phyloP scores from a whole-genome alignment of 2,113 vertebrate species.

The Lutjanus erythropterus region DNA sequence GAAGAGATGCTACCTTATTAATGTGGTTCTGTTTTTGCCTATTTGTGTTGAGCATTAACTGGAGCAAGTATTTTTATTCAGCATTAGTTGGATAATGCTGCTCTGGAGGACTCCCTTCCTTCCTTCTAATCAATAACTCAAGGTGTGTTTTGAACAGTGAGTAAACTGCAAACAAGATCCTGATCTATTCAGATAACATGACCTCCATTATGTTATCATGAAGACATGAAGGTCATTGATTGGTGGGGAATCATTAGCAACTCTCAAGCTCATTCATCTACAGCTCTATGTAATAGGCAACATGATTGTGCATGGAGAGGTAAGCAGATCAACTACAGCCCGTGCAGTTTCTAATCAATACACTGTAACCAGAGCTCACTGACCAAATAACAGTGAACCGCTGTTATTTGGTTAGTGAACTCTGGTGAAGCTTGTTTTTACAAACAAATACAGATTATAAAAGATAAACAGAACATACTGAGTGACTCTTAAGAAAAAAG shows the following conservation, averaged over 20 bases:
- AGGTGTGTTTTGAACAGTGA: constrained; percentile 64
- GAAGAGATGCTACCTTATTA: constrained; percentile 9
- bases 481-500: constrained; percentile 1
- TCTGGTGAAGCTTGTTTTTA: not conserved
- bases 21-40: not conserved
- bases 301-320: constrained; percentile 23
- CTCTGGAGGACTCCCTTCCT: constrained; percentile 50
- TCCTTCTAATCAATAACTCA: constrained; percentile 72
- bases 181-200: constrained; percentile 65
- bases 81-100: constrained; percentile 28
- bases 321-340: constrained; percentile 38
- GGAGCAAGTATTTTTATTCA: not conserved
- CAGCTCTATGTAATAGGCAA: constrained; percentile 42
- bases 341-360: constrained; percentile 46
- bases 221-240: constrained; percentile 72
- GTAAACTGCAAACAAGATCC: constrained; percentile 71
- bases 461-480: not conserved
- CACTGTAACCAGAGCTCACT: constrained; percentile 26
- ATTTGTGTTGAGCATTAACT: not conserved
- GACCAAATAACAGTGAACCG: not conserved
- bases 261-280: constrained; percentile 51
- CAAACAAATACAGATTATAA: constrained; percentile 10
- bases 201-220: constrained; percentile 71
- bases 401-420: too few relatives aligned
- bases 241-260: constrained; percentile 56